These are phyloP conservation scores for Atopsyche davidsoni DNA, from an alignment of 1,140 invertebrate genomes.

Conservation along the genomic window DNA sequence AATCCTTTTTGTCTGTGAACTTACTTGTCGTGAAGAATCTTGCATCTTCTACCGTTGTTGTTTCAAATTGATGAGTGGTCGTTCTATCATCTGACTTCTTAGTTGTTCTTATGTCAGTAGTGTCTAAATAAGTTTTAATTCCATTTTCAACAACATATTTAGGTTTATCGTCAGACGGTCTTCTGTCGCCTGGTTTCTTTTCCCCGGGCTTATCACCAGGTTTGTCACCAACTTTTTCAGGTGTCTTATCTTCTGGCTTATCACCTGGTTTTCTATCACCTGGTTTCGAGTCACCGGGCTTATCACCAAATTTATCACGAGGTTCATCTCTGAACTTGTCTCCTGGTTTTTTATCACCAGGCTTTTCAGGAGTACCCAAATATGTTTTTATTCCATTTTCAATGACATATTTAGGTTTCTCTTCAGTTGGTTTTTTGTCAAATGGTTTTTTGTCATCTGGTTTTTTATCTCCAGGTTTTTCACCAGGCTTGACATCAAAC, in stretches of 20 bases:
- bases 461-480: slow-evolving; percentile 12
- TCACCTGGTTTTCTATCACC: neutral
- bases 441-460: slow-evolving; percentile 8
- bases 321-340: slow-evolving; percentile 3
- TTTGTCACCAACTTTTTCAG: slow-evolving; percentile 12
- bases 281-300: too few relatives aligned
- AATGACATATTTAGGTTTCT: slow-evolving; percentile 38
- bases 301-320: neutral
- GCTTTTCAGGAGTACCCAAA: slow-evolving; percentile 33
- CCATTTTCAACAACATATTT: too few relatives aligned
- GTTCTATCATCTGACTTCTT: neutral
- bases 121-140: too few relatives aligned
- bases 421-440: slow-evolving; percentile 4
- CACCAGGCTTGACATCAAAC: neutral
- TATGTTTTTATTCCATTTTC: slow-evolving; percentile 47
- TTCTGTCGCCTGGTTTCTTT: neutral
- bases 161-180: slow-evolving; percentile 5
- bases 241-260: slow-evolving; percentile 8
- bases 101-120: too few relatives aligned
- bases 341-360: slow-evolving; percentile 3
- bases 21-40: neutral
- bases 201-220: neutral
- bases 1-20: slow-evolving; percentile 5
- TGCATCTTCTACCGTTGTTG: neutral
- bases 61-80: neutral